Base-by-base conservation (phyloP, 2,797 vertebrate species). In the Poecilia wingei region DNA sequence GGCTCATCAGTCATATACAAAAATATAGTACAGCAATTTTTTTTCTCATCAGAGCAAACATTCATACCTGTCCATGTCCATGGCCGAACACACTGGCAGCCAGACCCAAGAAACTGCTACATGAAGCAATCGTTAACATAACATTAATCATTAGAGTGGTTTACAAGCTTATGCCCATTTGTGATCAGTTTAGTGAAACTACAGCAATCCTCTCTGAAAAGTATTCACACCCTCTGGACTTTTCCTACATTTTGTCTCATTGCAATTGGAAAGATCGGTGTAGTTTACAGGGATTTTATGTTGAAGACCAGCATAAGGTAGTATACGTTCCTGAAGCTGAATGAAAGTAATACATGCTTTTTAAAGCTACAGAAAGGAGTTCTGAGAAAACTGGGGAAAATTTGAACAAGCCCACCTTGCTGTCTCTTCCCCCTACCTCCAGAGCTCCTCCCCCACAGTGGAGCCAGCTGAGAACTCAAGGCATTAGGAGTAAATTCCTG, bases 11-110 rank as follows among this genome's bases (percentile, higher is more conserved):
- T 70, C 20, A 85, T 92, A 91, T 92, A 91, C 74, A 94, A 94
- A 94, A 92, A 92, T 92, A 94, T 91, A 93, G 87, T 93, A 92
- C 92, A 92, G 91, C 89, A 39, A 92, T 84, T 84, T 91, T 86
- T 87, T 91, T 87, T 91, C 86, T 91, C 91, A 89, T 93, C 93
- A 92, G 88, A 90, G 89, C 92, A 92, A 94, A 95, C 92, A 94
- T 94, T 95, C 93, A 93, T 91, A 87, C 86, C 82, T 91, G 93
- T 93, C 92, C 76, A 70, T 68, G 36, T 68, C 2, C 82, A 83
- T 84, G 87, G 88, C 86, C 81, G 78, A 79, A 82, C 75, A 59
- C 76, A 80, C 84, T 81, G 89, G 87, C 82, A 85, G 91, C 89
- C 64, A 80, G 53, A 18, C 31, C 41, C 70, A 39, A 28, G 0